Conservation (phyloP, 2,888 invertebrate genomes). For the Cyrtodaria siliqua region DNA sequence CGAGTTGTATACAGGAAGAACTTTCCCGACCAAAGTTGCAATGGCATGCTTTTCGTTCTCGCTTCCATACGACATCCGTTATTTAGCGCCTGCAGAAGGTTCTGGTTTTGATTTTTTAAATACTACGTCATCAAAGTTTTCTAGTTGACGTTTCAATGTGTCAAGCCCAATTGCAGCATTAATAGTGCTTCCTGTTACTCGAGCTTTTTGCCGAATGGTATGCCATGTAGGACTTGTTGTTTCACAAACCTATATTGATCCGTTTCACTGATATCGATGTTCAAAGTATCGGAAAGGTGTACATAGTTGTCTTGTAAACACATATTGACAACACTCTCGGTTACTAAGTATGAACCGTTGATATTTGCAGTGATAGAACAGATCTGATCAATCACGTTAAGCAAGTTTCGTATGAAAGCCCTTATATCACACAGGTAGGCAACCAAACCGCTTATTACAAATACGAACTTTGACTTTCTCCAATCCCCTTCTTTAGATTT, state of each 20-base stretch:
- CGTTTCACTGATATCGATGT: background rate
- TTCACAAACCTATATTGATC: background rate
- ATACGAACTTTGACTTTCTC: conserved; percentile 18
- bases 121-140: conserved; percentile 6
- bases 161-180: conserved; percentile 15
- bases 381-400: background rate
- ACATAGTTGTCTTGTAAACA: background rate
- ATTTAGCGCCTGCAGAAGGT: too few species aligned
- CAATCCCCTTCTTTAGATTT: conserved; percentile 13
- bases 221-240: conserved; percentile 16
- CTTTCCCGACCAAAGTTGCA: conserved; percentile 16
- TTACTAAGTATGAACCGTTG: too few species aligned
- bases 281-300: background rate
- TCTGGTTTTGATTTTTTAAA: background rate
- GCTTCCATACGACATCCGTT: conserved; percentile 18
- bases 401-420: background rate
- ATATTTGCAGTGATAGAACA: background rate
- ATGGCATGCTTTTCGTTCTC: conserved; percentile 25
- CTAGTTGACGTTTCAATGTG: conserved; percentile 8
- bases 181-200: conserved; percentile 21
- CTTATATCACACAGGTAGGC: conserved; percentile 9
- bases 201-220: conserved; percentile 1
- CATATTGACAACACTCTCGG: too few species aligned
- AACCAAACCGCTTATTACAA: conserved; percentile 21
- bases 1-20: conserved; percentile 16